Conservation (phyloP, 2,797 vertebrate species). For the Austrolebias charrua region DNA sequence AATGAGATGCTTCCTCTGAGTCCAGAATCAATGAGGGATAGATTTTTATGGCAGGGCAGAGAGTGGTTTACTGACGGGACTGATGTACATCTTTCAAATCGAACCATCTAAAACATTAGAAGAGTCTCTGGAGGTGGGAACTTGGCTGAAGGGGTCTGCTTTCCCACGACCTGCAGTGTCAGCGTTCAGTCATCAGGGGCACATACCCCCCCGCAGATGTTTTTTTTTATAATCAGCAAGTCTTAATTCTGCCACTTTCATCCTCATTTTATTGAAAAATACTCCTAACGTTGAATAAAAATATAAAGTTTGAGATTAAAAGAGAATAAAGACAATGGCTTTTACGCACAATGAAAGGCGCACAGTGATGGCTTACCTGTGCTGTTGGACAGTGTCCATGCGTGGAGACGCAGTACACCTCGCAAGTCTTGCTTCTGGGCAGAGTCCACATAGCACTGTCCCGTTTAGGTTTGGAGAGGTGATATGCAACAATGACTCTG, state of each 20-base stretch:
- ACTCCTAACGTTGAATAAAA: background rate
- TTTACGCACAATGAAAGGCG: conserved; percentile 15
- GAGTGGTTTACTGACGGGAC: conserved; percentile 51
- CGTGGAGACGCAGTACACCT: conserved; percentile 81
- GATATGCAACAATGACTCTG: conserved; percentile 72
- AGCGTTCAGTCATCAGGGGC: conserved; percentile 64
- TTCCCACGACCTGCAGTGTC: conserved; percentile 80
- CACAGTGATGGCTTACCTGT: conserved; percentile 73
- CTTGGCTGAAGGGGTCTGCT: conserved; percentile 63
- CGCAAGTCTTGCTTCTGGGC: conserved; percentile 78
- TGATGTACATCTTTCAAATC: conserved; percentile 50
- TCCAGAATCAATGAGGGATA: conserved; percentile 36
- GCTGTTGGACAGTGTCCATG: conserved; percentile 62
- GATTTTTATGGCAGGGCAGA: conserved; percentile 38
- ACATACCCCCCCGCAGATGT: background rate
- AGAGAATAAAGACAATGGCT: background rate
- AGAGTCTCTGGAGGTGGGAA: conserved; percentile 63
- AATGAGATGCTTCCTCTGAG: conserved; percentile 16
- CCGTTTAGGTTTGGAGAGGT: conserved; percentile 71
- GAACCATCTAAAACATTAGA: conserved; percentile 69
- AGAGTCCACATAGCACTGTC: conserved; percentile 82
- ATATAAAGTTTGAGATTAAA: accelerated
- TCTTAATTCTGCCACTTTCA: background rate
- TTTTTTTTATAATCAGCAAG: conserved; percentile 4
- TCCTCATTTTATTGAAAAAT: background rate